Evolutionary conservation across 2,797 vertebrate species (phyloP), one percentile per base, ranked within the genome.

Genomic region (Calcarius lapponicus): DNA sequence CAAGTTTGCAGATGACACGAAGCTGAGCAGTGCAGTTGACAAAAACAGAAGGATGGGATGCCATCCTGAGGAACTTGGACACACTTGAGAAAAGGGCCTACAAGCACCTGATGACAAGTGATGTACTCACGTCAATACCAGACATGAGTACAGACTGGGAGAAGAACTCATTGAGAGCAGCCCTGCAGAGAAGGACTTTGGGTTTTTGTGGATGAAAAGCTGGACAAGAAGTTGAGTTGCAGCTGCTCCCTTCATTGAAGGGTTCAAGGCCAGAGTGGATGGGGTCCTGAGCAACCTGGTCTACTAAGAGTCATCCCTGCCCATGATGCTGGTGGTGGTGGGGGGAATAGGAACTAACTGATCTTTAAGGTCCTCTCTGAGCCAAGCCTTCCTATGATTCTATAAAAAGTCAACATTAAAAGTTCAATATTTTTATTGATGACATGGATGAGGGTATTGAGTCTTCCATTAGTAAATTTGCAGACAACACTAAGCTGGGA

Each of bases 21-120:
- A 58, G 29, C 38, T 58, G 45, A 53, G 29, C 0, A 0, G 11
- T 21, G 17, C 38, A 38, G 9, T n/a, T 38, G 19, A 29, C 38
- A n/a, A 36, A 36, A 72, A 58, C 9, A 72, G 43, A 64, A 80
- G 28, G 24, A 66, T 36, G 13, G 20, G 7, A 65, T 45, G 13
- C 7, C 14, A 58, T 51, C 38, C 45, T 38, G 38, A 72, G 32
- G n/a, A 29, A 53, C 10, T 24, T 7, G 45, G 53, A n/a, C 11
- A 21, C n/a, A 51, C 32, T 38, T 20, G n/a, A n/a, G 60, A 80
- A 80, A 6, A 12, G 14, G 45, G 45, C 24, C 45, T 29, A 25
- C 24, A 43, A 58, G 28, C 38, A 51, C 38, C 53, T 25, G 14
- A 38, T 10, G 22, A 57, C 32, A 72, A 50, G 19, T 14, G 25